Base-by-base conservation (phyloP, 2,113 vertebrate species). In the Thymallus thymallus region DNA sequence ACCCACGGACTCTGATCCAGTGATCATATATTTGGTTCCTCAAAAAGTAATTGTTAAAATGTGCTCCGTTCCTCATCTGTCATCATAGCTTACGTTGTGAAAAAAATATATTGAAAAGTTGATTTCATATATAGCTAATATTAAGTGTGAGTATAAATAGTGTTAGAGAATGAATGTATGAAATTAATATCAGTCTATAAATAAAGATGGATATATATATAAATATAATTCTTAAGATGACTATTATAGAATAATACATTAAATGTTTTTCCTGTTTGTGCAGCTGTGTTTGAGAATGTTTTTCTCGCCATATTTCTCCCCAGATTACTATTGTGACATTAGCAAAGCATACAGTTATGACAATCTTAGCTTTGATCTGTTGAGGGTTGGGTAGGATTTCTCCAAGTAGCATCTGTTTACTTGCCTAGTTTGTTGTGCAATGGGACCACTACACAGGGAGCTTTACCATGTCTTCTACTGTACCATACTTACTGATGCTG, bases 101-200 rank as follows among this genome's bases (percentile, higher is more conserved):
- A 85, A 80, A 79, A 71, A 72, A 76, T 84, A 76, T 71, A 79
- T 74, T 79, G 80, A 84, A 73, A 71, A 35, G 78, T 77, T 79
- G 80, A 68, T 74, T 75, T 76, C 79, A 83, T 88, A 87, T 90
- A 86, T 89, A 86, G 84, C 85, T 91, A 88, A 91, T 90, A 90
- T 91, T 93, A 90, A 85, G 90, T 93, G 90, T 94, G 92, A 91
- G 93, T 92, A 92, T 92, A 82, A 89, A 86, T 93, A 91, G 92
- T 92, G 91, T 87, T 93, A 93, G 91, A 91, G 90, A 92, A 89
- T 91, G 91, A 93, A 92, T 93, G 92, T 93, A 91, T 90, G 88
- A 91, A 91, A 88, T 89, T 85, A 87, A 87, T 93, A 91, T 90
- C 87, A 90, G 90, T 92, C 88, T 91, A 91, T 87, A 78, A 87